These are phyloP conservation scores for Caenorhabditis japonica DNA, from an alignment of 2,888 invertebrate species.

Conservation along the genomic window DNA sequence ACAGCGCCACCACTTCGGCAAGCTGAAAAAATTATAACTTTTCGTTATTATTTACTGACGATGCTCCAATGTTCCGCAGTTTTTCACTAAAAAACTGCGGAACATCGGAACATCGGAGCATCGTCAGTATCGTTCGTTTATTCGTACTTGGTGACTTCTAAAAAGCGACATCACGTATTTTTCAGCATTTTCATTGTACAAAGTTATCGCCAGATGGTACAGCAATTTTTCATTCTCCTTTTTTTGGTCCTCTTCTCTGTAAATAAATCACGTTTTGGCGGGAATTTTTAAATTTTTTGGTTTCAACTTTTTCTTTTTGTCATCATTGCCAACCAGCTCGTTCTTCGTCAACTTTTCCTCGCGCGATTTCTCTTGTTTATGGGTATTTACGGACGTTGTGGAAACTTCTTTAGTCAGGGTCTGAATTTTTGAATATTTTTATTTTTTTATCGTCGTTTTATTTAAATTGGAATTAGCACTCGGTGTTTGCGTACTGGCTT, in stretches of 20 bases:
- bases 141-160: slow-evolving; percentile 51
- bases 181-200: slow-evolving; percentile 45
- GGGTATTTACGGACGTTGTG: background rate
- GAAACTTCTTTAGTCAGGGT: slow-evolving; percentile 4
- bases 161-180: slow-evolving; percentile 54
- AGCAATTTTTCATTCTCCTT: slow-evolving; percentile 27
- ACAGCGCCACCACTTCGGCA: slow-evolving; percentile 58
- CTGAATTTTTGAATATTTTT: background rate
- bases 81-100: no score
- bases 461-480: no score
- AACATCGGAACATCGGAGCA: no score
- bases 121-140: no score
- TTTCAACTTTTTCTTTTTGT: slow-evolving; percentile 32
- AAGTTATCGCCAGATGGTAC: slow-evolving; percentile 55
- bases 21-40: slow-evolving; percentile 36
- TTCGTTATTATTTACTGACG: background rate
- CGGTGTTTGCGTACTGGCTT: no score
- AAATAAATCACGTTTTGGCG: no score
- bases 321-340: slow-evolving; percentile 28
- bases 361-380: slow-evolving; percentile 26
- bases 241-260: no score
- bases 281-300: no score
- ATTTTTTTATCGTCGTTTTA: background rate
- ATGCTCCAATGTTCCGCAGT: no score
- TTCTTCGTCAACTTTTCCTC: slow-evolving; percentile 43